These are phyloP conservation scores for Thalassaphorura encarpata DNA, from an alignment of 1,140 invertebrate genomes.

Conservation along the genomic window DNA sequence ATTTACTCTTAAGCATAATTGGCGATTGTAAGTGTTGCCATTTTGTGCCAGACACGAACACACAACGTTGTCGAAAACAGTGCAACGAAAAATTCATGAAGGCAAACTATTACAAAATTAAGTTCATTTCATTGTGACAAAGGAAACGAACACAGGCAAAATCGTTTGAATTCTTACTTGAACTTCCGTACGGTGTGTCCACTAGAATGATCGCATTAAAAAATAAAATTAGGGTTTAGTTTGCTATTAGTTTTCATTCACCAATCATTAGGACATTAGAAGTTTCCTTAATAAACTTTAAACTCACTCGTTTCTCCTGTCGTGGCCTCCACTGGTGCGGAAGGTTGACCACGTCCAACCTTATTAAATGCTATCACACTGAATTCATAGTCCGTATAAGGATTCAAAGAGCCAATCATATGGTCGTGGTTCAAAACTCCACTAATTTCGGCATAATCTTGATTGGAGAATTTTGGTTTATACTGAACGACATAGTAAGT, in stretches of 20 bases:
- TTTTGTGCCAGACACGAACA: too few species aligned
- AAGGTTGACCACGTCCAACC: conserved; percentile 78
- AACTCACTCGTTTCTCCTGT: conserved; percentile 91
- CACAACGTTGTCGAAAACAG: too few species aligned
- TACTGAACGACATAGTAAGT: conserved; percentile 92
- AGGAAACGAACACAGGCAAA: too few species aligned
- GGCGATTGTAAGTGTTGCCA: too few species aligned
- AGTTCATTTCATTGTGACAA: too few species aligned
- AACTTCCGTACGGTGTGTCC: conserved; percentile 21
- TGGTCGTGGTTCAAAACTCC: conserved; percentile 88
- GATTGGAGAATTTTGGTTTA: conserved; percentile 68
- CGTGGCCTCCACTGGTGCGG: conserved; percentile 72
- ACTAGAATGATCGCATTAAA: conserved; percentile 7
- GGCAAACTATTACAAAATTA: too few species aligned
- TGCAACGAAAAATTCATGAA: too few species aligned
- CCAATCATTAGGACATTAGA: not conserved
- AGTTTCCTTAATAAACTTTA: conserved; percentile 8
- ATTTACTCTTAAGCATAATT: not conserved
- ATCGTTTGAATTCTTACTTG: conserved; percentile 19
- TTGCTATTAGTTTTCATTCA: too few species aligned
- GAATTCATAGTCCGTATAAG: conserved; percentile 95
- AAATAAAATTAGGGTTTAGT: not conserved
- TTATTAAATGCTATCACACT: conserved; percentile 89
- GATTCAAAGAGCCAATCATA: conserved; percentile 73
- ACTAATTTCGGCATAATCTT: conserved; percentile 53